Conservation (phyloP, 2,797 vertebrate genomes). For the Aythya fuligula region DNA sequence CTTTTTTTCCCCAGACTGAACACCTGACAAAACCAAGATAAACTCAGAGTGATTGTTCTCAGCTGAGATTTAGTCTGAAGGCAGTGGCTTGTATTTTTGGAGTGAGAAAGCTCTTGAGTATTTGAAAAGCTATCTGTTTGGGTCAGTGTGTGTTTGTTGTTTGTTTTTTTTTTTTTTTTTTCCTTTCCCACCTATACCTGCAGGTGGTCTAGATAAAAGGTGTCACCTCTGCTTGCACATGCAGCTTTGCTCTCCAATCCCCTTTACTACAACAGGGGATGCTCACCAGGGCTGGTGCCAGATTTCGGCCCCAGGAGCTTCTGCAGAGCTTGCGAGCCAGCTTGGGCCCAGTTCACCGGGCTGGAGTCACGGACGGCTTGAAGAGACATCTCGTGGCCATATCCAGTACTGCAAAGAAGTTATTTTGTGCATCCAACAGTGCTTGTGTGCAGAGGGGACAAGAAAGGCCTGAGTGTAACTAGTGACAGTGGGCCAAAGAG, state of each 20-base stretch:
- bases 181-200: not conserved
- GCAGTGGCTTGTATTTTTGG: not conserved
- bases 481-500: accelerated
- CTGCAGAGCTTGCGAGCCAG: not conserved
- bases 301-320: not conserved
- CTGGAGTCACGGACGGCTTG: not conserved
- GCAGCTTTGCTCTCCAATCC: not conserved
- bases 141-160: not conserved
- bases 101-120: not conserved
- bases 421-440: not conserved
- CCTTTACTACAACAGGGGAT: not conserved
- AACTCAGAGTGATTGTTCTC: not conserved
- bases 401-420: conserved; percentile 32
- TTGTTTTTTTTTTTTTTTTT: not conserved
- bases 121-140: not conserved
- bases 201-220: not conserved
- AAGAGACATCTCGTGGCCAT: conserved; percentile 68
- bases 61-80: not conserved
- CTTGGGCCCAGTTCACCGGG: not conserved
- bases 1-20: not conserved
- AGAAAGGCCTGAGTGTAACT: not conserved
- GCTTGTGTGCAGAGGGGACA: not conserved
- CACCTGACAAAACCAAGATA: not conserved
- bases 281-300: not conserved
- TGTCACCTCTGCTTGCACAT: not conserved